These are phyloP conservation scores for Oryctolagus cuniculus DNA, from an alignment of 2,113 vertebrate species.

Conservation along the genomic window mOryCun1.1 NC_091451.1:40808001-40808500, in stretches of 20 bases:
- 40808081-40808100: not conserved
- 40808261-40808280: fast-evolving
- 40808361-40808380: no score
- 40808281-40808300: no score
- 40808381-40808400: no score
- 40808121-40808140: not conserved
- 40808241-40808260: fast-evolving
- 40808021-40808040: not conserved
- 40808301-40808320: no score
- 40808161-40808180: not conserved
- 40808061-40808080: not conserved
- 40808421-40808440: no score
- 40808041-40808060: not conserved
- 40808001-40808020: not conserved
- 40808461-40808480: no score
- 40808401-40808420: no score
- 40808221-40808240: not conserved
- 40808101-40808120: not conserved
- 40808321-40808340: no score
- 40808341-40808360: no score
- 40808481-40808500: no score
- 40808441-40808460: no score
- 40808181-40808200: not conserved
- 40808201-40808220: not conserved
- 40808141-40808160: not conserved